Base-by-base conservation (phyloP, 2,113 vertebrate species). In the Xiphophorus couchianus region DNA sequence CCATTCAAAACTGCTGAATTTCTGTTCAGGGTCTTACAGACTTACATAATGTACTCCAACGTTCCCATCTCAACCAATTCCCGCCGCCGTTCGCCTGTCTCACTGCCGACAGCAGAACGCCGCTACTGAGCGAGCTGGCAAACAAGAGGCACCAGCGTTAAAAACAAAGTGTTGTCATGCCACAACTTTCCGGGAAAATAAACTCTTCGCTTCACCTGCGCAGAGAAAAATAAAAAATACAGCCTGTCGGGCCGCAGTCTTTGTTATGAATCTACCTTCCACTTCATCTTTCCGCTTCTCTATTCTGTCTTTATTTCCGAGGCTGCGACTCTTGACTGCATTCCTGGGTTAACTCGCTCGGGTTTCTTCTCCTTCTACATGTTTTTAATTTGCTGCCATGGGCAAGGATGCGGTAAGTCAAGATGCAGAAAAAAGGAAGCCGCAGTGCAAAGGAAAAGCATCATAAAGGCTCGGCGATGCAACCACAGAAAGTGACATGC, bases 181-280 rank as follows among this genome's bases (percentile, higher is more conserved):
- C 74, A 68, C 71, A 84, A 80, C 78, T 90, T 88, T 86, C 82
- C 71, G 58, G 78, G 82, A 81, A 89, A 88, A 89, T 86, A 84
- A 89, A 82, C 84, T 78, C 80, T 84, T 80, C 37, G 44, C 70
- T 66, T 82, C 78, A 62, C 62, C 73, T 44, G 62, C 62, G 12
- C 62, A 58, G 51, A 48, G 17, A 48, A 48, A 37, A 62, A 58
- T 22, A 48, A 5, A 48, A 48, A 78, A 84, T 11, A 60, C 35
- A 72, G 58, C 72, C 67, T 4, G 31, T 69, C 42, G 1, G 74
- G 76, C 69, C 37, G 2, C 74, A 78, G 69, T 60, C 39, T 68
- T 44, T 58, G 70, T 27, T 65, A 2, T n/a, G 31, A 3, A 4
- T 17, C 1, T 76, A 62, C 27, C 8, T 31, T 6, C 39, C 8